Evolutionary conservation across 2,888 invertebrate species (phyloP), one percentile per base, ranked within the genome.

Genomic region (Synanthedon vespiformis): DNA sequence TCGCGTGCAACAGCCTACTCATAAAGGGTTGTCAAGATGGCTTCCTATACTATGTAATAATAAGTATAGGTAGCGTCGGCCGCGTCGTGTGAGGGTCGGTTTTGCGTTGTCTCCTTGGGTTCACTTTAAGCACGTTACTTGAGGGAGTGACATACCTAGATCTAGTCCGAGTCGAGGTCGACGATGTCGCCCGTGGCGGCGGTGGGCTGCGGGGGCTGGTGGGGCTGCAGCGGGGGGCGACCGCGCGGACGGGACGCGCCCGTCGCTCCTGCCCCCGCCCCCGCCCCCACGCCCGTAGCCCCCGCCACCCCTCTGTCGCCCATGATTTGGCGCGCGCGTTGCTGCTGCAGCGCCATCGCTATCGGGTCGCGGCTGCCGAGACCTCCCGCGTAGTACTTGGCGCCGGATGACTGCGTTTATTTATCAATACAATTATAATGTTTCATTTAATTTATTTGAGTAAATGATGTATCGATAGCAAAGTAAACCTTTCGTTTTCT

Each of bases 331-430:
- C 86, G 68, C 60, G 87, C 84, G 2, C 79, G 76, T 58, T 83
- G 84, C 68, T 87, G 86, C 67, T 87, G 85, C 52, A 87, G 66
- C 57, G 84, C 84, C 85, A 88, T 88, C 59, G 86, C 86, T 55
- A 86, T 74, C 2, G 88, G 86, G 69, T 88, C 88, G 61, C 88
- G 86, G 65, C 85, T 86, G 71, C 88, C 88, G 22, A 88, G 77
- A 0, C 88, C 88, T 55, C 88, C 88, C 55, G 88, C 82, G 75
- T 88, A 88, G 70, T 76, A 78, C 74, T 88, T 88, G 54, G 87
- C 81, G 40, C 83, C 82, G 80, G 82, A 80, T 65, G 72, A 68
- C 63, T 70, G 62, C 40, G 58, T 34, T 34, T 10, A 34, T 6
- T 22, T 22, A 34, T 34, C 2, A 34, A 8, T 34, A 18, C 18